A percentile compares a stretch with the other conserved stretches of the same genome.
Evolutionary conservation across 1,140 invertebrate genomes (phyloP).

Genomic region (Bicyclus anynana): DNA sequence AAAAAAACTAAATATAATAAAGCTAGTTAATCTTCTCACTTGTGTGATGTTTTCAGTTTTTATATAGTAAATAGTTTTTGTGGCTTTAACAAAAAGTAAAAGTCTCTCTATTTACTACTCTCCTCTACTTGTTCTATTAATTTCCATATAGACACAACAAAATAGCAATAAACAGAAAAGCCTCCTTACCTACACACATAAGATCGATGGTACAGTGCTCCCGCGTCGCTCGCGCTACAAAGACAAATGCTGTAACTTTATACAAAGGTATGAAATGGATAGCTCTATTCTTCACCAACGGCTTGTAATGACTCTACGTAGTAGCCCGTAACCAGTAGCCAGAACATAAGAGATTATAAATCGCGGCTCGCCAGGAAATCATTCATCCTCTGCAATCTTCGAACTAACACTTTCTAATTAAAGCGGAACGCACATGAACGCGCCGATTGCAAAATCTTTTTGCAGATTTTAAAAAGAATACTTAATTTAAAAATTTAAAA

Average conservation of each 20-base stretch:
- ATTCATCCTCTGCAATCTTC: conserved; percentile 71
- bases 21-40: no score
- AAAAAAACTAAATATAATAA: no score
- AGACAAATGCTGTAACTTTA: conserved; percentile 58
- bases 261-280: conserved; percentile 49
- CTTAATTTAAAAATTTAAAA: no score
- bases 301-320: conserved; percentile 56
- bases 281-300: conserved; percentile 53
- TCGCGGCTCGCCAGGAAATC: conserved; percentile 70
- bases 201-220: conserved; percentile 21
- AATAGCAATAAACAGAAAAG: neutral
- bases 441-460: no score
- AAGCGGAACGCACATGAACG: neutral
- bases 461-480: no score
- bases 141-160: no score
- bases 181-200: conserved; percentile 25
- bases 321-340: conserved; percentile 32
- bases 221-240: conserved; percentile 34
- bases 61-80: no score
- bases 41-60: no score
- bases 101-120: no score
- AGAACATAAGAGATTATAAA: conserved; percentile 60
- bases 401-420: neutral
- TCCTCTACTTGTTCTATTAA: no score
- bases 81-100: no score